Evolutionary conservation across 2,888 invertebrate genomes (phyloP), one percentile per base, ranked within the genome.

Genomic region (Tryphoninae sp.): DNA sequence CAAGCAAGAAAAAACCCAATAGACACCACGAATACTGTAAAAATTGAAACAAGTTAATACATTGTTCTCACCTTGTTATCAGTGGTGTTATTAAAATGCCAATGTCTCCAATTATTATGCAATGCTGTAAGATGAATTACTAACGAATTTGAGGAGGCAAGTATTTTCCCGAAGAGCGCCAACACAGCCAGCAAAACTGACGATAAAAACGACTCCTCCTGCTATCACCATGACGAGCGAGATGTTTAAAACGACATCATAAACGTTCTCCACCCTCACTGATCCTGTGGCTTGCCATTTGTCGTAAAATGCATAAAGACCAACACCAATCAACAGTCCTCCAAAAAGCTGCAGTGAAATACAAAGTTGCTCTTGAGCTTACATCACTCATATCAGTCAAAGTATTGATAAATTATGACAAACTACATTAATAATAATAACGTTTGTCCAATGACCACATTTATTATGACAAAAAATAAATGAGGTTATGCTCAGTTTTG

Each of bases 131-230:
- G 64, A 19, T 8, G 2, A 40, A 78, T 58, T 86, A 94, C 96
- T 95, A 93, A 97, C 97, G 93, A 98, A 96, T 93, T 97, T 98
- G 13, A 98, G 94, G 82, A 98, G 93, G 90, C 96, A 97, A 0
- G 98, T 97, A 92, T 98, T 98, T 92, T 98, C 98, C 80, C 98
- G 93, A 7, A 97, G 93, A 0, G 97, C 97, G 61, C 97, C 98
- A 13, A 98, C 95, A 91, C 98, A 98, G 6, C 98, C 98, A 22
- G 97, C 96, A 92, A 98, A 98, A 91, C 98, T 98, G 73, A 98
- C 97, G 69, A 97, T 94, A 92, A 98, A 98, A n/a, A 98, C 96
- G 7, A 98, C 95, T 45, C 95, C 95, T 2, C 98, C 98, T 80
- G 97, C 95, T 78, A 98, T 94, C n/a, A 98, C 96, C 92, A 98